Evolutionary conservation across 2,888 invertebrate species (phyloP).

Genomic region (Marronus borbonicus): DNA sequence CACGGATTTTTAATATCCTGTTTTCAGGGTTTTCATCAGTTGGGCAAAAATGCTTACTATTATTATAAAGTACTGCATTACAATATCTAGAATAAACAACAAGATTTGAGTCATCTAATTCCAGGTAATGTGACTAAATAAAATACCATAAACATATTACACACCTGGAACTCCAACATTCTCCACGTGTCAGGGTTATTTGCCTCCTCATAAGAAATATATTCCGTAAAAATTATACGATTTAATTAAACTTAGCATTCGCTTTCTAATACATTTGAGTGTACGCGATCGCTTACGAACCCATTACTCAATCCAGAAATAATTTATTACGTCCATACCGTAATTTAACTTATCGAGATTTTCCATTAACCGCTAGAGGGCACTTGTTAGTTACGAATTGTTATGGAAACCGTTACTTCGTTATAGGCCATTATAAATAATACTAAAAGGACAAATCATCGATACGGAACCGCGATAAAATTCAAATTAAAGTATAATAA

Average conservation of each 20-base stretch:
- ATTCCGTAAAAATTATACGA: too few relatives aligned
- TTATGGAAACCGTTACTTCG: slow-evolving; percentile 11
- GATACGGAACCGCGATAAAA: slow-evolving; percentile 26
- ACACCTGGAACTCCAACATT: background rate
- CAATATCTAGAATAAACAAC: too few relatives aligned
- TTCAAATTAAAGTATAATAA: slow-evolving; percentile 32
- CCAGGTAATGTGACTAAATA: background rate
- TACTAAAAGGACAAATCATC: slow-evolving; percentile 3
- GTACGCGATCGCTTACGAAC: background rate
- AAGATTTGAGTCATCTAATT: background rate
- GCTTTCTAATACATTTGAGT: background rate
- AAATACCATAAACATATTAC: background rate
- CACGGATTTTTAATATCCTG: too few relatives aligned
- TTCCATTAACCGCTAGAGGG: slow-evolving; percentile 12
- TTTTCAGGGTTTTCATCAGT: too few relatives aligned
- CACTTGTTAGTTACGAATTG: slow-evolving; percentile 17
- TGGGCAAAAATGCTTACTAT: too few relatives aligned
- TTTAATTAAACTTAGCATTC: background rate
- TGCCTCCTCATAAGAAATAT: too few relatives aligned
- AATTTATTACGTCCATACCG: slow-evolving; percentile 19
- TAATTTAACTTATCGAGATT: slow-evolving; percentile 20
- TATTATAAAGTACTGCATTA: too few relatives aligned
- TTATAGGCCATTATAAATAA: slow-evolving; percentile 10
- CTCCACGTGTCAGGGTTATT: too few relatives aligned
- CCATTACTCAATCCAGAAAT: slow-evolving; percentile 8